Evolutionary conservation across 2,888 invertebrate genomes (phyloP), one percentile per base, ranked within the genome.

Genomic region (Agapetus fuscipes): DNA sequence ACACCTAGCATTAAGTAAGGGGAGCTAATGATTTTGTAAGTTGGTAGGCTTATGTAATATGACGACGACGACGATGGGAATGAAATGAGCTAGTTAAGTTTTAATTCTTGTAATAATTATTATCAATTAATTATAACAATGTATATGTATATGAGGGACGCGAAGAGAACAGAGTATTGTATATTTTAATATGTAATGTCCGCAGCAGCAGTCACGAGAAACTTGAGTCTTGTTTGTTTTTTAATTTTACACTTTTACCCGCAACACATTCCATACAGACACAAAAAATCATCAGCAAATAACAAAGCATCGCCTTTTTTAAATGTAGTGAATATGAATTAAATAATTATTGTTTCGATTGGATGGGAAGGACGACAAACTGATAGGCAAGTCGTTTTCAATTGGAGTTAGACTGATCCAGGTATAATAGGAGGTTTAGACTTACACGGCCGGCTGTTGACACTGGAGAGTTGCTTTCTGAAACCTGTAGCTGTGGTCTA

Each of bases 21-120:
- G 42, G 42, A 43, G 39, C 39, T 38, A 37, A 48, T 39, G 48
- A 46, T 66, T 69, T 70, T 70, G 67, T 70, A 70, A 68, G 70
- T 69, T 69, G 68, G 66, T 70, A 69, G 67, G 66, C 46, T 20
- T 20, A 20, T 20, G 9, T 20, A 20, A 6, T 53, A 53, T 31
- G 30, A 30, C 38, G n/a, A n/a, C n/a, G n/a, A n/a, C n/a, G n/a
- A n/a, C n/a, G n/a, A n/a, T n/a, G n/a, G n/a, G n/a, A 38, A 25
- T 34, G 28, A 38, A 29, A 30, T 38, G 26, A 36, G 30, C 42
- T 40, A 44, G 39, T 41, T 46, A 43, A 46, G 43, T 46, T 46
- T 41, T 38, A 33, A 41, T 43, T 20, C 41, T 39, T 39, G 36
- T 37, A 41, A 46, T 39, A n/a, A n/a, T n/a, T n/a, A 37, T 29